A percentile compares a stretch with the other conserved stretches of the same genome.
Evolutionary conservation across 2,888 invertebrate genomes (phyloP).

Genomic region (Mythimna lalbum): DNA sequence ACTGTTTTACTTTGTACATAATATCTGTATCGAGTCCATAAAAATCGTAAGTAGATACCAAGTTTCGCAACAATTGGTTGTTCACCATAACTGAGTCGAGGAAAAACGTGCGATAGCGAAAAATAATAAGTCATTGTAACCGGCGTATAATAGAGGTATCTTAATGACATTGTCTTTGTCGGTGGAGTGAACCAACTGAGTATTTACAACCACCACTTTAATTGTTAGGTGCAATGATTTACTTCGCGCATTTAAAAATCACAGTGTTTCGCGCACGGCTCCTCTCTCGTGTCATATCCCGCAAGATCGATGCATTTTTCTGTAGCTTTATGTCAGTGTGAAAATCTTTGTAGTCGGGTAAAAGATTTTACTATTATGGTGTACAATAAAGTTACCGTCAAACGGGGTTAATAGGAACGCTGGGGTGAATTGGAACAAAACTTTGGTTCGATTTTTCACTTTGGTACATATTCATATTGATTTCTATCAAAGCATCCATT

Average conservation of each 20-base stretch:
- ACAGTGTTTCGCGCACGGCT: background rate
- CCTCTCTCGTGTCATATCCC: background rate
- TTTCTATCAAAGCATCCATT: too few relatives aligned
- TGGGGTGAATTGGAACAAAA: too few relatives aligned
- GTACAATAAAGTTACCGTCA: too few relatives aligned
- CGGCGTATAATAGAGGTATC: slow-evolving; percentile 59
- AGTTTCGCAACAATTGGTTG: slow-evolving; percentile 82
- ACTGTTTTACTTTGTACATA: slow-evolving; percentile 10
- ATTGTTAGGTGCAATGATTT: slow-evolving; percentile 46
- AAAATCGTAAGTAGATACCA: slow-evolving; percentile 21
- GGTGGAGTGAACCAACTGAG: slow-evolving; percentile 32
- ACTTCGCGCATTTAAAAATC: background rate
- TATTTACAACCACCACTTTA: slow-evolving; percentile 41
- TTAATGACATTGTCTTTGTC: slow-evolving; percentile 76
- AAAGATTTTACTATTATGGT: too few relatives aligned
- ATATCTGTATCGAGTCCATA: slow-evolving; percentile 21
- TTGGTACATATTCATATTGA: too few relatives aligned
- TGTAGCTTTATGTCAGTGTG: background rate
- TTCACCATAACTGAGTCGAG: slow-evolving; percentile 85
- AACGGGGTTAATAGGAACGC: too few relatives aligned
- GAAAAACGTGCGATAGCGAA: slow-evolving; percentile 88
- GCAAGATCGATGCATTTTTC: background rate
- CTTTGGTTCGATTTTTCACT: too few relatives aligned
- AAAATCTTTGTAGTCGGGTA: background rate
- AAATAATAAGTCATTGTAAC: slow-evolving; percentile 86